Base-by-base conservation (phyloP, 64 coral and sea anemone genomes). In the Actinia equina region DNA sequence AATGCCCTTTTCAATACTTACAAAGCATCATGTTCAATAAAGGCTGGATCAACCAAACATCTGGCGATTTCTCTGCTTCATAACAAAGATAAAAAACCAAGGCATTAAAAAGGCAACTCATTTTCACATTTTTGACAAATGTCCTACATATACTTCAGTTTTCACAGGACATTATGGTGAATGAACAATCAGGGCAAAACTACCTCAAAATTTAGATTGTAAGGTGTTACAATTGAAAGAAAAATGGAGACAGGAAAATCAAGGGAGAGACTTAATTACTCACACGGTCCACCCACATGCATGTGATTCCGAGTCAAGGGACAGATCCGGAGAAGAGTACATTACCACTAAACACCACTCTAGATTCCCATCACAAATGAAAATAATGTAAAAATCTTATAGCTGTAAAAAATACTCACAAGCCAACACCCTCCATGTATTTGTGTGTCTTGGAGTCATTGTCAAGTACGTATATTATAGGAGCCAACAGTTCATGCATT, bases 401-500 rank as follows among this genome's bases (percentile, higher is more conserved):
- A 51, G 30, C 30, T 18, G 49, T 4, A 41, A 59, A 62, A 43
- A 57, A 43, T 30, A 96, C 94, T 96, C 79, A 96, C 94, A 96
- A 77, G 52, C 65, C 61, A 60, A 41, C 61, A 43, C 91, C 94
- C 4, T 95, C 94, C 44, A 95, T 67, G 44, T 96, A 85, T 51
- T 86, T 89, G 64, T 45, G 89, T 62, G 86, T 79, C 55, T 88
- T 92, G 58, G 88, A 54, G 26, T 99, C 97, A 65, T 87, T 70
- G 41, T 95, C 91, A 62, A 99, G 76, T 17, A 99, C 93, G 78
- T 93, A 95, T 12, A 99, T 78, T 52, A 99, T 88, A 4, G 97
- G 97, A 56, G 93, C 97, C 70, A 99, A 82, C 18, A 99, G 61
- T 30, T 99, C 97, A 25, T 99, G 97, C 97, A 99, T 99, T 30